Base-by-base conservation (phyloP, 2,113 vertebrate species). In the Equus quagga region DNA sequence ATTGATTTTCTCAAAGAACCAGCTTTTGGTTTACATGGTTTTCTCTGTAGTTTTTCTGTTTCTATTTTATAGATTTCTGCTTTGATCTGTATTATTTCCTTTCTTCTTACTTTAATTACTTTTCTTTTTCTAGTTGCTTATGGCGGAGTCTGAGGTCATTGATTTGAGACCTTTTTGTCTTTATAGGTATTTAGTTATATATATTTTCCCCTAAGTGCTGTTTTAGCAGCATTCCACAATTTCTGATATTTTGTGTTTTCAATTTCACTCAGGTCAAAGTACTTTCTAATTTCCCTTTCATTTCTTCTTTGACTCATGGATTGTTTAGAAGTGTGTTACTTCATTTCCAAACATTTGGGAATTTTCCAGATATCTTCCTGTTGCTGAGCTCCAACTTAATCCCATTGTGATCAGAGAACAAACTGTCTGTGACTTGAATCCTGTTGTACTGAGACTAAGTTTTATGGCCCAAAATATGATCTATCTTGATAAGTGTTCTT, bases 101-200 rank as follows among this genome's bases (percentile, higher is more conserved):
- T 86, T 58, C n/a, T 94, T 81, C 41, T 94, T 88, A 80, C 51
- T 80, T 70, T 81, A 72, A 88, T 81, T 36, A 28, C 12, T 89
- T 41, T 60, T 80, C 64, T 62, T 78, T 49, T 69, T 62, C 54
- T 81, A 94, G 75, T 33, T 81, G 54, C 41, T 88, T 62, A 72
- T 19, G 9, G 24, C 13, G 6, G 75, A 81, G 81, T 13, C 24
- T 64, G 75, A 89, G 33, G n/a, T 54, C 44, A 44, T 26, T 83
- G 78, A 67, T 83, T 58, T 67, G 46, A 89, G 28, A 24, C 6
- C 15, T 67, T 83, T 81, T 83, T 75, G 60, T 56, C 78, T 94
- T 83, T 76, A 83, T 9, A 65, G 49, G 31, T 76, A 64, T 65
- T 65, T 73, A 83, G 28, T 75, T 51, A 31, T 23, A 73, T 24